Conservation (phyloP, 2,113 vertebrate genomes). For the Pseudorectes ferrugineus region DNA sequence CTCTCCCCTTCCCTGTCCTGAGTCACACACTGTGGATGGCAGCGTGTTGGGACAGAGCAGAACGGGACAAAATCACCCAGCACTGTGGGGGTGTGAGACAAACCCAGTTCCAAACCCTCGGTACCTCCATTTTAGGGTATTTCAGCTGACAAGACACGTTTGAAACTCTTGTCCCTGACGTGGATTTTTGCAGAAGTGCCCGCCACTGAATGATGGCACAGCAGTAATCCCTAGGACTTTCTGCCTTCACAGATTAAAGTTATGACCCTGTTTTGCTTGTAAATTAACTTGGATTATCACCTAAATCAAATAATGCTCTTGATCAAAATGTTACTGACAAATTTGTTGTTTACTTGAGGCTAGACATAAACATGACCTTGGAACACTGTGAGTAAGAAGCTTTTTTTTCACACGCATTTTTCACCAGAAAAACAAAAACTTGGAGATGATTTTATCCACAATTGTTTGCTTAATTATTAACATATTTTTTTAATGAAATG, state of each 20-base stretch:
- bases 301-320: neutral
- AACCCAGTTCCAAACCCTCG: neutral
- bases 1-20: neutral
- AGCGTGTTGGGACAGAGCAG: neutral
- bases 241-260: neutral
- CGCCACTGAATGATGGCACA: neutral
- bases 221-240: neutral
- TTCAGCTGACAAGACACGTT: neutral
- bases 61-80: neutral
- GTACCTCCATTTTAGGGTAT: neutral
- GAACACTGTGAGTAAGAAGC: neutral
- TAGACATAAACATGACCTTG: neutral
- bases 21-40: neutral
- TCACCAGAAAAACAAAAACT: neutral
- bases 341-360: neutral
- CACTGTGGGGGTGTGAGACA: neutral
- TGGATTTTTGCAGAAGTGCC: neutral
- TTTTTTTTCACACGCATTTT: neutral
- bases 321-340: neutral
- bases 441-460: neutral
- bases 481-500: neutral
- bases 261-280: neutral
- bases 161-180: neutral
- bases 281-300: neutral
- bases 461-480: neutral